phyloP scores from a whole-genome alignment of 2,888 invertebrate species.

The Cantharis rufa region DNA sequence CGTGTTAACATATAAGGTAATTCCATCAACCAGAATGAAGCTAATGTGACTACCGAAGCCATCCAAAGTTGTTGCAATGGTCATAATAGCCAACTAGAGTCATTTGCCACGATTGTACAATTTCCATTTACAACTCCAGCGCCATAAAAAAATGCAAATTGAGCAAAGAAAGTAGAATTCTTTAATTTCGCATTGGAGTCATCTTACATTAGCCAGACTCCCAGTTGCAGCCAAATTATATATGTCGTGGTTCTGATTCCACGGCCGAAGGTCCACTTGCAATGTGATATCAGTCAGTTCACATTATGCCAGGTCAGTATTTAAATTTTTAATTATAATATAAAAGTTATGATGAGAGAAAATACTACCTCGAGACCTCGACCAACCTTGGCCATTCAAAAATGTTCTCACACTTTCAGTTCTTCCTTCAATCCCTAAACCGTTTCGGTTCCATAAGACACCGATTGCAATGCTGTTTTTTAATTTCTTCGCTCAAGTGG shows the following conservation, averaged over 20 bases:
- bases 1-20: slow-evolving; percentile 17
- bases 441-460: no score
- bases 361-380: no score
- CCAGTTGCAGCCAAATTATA: no score
- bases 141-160: not conserved
- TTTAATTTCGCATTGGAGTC: not conserved
- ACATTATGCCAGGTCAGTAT: not conserved
- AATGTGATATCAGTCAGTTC: not conserved
- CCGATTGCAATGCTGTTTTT: no score
- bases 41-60: slow-evolving; percentile 19
- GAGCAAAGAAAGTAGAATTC: not conserved
- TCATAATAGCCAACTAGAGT: not conserved
- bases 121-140: not conserved
- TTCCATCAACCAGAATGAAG: slow-evolving; percentile 23
- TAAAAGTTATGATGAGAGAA: not conserved
- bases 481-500: no score
- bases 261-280: no score
- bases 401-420: not conserved
- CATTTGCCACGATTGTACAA: not conserved
- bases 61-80: not conserved
- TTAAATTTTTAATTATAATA: not conserved
- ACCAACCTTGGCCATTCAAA: not conserved
- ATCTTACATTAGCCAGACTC: not conserved
- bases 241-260: no score
- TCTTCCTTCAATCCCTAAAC: not conserved